Conservation (phyloP, 2,888 invertebrate species). For the Morpho helenor region DNA sequence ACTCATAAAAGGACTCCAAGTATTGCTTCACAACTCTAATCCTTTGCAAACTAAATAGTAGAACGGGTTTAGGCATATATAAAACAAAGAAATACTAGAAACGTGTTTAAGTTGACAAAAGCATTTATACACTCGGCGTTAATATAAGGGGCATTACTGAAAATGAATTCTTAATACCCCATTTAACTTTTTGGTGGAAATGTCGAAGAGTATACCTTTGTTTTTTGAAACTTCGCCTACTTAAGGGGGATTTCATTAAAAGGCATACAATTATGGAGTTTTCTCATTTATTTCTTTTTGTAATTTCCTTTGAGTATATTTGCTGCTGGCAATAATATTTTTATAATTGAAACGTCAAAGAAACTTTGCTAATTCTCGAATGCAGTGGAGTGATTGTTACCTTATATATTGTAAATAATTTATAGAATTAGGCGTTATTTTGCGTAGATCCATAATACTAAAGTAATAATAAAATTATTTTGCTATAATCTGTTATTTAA, state of each 20-base stretch:
- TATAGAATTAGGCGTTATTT: too few relatives aligned
- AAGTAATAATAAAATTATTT: too few relatives aligned
- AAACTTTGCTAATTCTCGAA: too few relatives aligned
- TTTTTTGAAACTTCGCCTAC: constrained; percentile 59
- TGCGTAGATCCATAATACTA: too few relatives aligned
- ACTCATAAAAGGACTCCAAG: too few relatives aligned
- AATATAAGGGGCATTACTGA: constrained; percentile 16
- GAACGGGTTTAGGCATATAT: too few relatives aligned
- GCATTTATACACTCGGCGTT: constrained; percentile 2
- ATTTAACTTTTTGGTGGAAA: constrained; percentile 65
- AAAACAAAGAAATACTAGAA: too few relatives aligned
- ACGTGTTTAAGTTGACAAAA: neutral
- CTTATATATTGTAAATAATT: too few relatives aligned
- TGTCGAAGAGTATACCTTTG: constrained; percentile 57
- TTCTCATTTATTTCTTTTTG: constrained; percentile 35
- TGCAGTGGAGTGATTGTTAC: too few relatives aligned
- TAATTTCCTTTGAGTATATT: constrained; percentile 38
- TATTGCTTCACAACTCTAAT: too few relatives aligned
- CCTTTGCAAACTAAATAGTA: too few relatives aligned
- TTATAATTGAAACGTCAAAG: constrained; percentile 36
- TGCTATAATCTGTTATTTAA: too few relatives aligned
- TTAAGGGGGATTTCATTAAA: constrained; percentile 58
- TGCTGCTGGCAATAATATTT: constrained; percentile 49
- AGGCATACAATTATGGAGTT: constrained; percentile 41
- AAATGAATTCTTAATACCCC: constrained; percentile 63